phyloP scores from a whole-genome alignment of 2,888 invertebrate species.

The Drosophila monieri region DNA sequence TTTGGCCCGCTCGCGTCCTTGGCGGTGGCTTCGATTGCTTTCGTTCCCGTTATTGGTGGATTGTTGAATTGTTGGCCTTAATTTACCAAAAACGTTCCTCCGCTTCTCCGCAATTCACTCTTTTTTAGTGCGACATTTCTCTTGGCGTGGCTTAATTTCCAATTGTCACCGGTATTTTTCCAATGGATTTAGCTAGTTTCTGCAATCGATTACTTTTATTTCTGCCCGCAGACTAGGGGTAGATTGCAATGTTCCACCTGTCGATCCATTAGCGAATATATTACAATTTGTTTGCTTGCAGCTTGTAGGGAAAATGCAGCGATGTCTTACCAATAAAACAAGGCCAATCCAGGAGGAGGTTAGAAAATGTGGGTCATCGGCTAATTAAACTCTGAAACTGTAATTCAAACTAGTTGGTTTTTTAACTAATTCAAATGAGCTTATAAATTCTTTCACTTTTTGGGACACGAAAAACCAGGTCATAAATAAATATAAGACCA shows the following conservation, averaged over 20 bases:
- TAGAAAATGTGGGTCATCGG: background rate
- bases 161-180: slow-evolving; percentile 41
- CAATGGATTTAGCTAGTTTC: slow-evolving; percentile 4
- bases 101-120: slow-evolving; percentile 21
- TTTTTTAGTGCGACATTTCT: slow-evolving; percentile 39
- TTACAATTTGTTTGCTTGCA: slow-evolving; percentile 2
- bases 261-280: slow-evolving; percentile 17
- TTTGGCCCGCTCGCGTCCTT: slow-evolving; percentile 14
- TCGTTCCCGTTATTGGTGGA: slow-evolving; percentile 51
- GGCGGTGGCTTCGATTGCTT: slow-evolving; percentile 21
- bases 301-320: slow-evolving; percentile 1
- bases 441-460: background rate
- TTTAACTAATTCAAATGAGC: background rate
- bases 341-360: background rate
- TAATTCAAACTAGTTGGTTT: background rate
- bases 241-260: slow-evolving; percentile 5
- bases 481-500: slow-evolving; percentile 1
- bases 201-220: slow-evolving; percentile 23
- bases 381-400: background rate
- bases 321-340: background rate
- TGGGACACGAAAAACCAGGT: background rate
- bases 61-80: slow-evolving; percentile 54
- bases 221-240: background rate
- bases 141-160: slow-evolving; percentile 51
- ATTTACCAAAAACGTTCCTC: slow-evolving; percentile 46